Base-by-base conservation (phyloP, 2,888 invertebrate species). In the Lasioglossum villosulum region DNA sequence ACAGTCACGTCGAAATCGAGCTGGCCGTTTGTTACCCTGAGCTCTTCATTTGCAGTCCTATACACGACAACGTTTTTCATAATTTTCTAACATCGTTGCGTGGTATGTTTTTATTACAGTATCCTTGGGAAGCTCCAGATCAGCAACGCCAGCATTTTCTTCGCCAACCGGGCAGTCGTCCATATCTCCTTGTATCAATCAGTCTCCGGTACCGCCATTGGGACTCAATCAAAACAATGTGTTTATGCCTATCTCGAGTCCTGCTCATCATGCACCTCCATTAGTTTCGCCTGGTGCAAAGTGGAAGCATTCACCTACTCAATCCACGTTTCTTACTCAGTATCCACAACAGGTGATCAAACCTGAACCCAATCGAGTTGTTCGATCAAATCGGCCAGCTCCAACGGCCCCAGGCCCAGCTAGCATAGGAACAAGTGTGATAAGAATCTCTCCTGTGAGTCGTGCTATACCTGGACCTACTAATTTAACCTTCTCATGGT, bases 91-190 rank as follows among this genome's bases (percentile, higher is more conserved):
- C 6, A 6, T n/a, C n/a, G 19, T 63, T 5, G 8, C 2, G 5
- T 30, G 45, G 45, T 34, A 19, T 68, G n/a, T 45, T 87, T 89
- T 89, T 91, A 75, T 95, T 95, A 5, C 95, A 98, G 99, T 99
- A 91, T 99, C 99, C 23, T 96, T 99, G 92, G 98, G 99, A 91
- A 98, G 98, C 95, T 99, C 99, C 27, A 97, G 99, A 84, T 98
- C 99, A 66, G 98, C 98, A 78, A 98, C 99, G 75, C 99, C 99
- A 74, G 98, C 98, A 59, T 98, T 98, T 94, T 98, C 98, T 68
- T 97, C 97, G 75, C 97, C 97, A 80, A 97, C 97, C 82, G 97
- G 97, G 84, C 97, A 97, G 91, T 96, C 96, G 56, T 96, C 97
- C 75, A 95, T 95, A 84, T 97, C 97, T 6, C 97, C 97, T 37